Conservation (phyloP, 2,888 invertebrate genomes). For the Amphimallon solstitiale region DNA sequence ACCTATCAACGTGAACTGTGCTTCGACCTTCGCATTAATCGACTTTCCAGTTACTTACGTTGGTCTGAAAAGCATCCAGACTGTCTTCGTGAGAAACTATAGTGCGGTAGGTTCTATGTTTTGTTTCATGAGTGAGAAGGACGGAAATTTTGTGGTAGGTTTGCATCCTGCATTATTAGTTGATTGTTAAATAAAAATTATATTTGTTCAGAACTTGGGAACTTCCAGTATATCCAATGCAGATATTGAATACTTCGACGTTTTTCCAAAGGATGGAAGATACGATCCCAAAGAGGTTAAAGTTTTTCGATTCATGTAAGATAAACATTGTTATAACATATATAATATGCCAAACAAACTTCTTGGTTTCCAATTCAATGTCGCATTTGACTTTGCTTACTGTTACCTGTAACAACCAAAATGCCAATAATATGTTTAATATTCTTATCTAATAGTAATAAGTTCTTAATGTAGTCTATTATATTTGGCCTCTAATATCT, state of each 20-base stretch:
- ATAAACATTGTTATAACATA: no score
- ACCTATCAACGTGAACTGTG: constrained; percentile 58
- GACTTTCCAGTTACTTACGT: constrained; percentile 61
- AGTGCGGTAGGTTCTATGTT: constrained; percentile 61
- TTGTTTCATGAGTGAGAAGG: constrained; percentile 58
- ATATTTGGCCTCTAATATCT: no score
- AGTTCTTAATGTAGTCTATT: no score
- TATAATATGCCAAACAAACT: not conserved
- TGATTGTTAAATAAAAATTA: not conserved
- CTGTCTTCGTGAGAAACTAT: constrained; percentile 60
- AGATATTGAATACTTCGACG: constrained; percentile 29
- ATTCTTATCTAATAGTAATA: no score
- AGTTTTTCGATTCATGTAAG: constrained; percentile 41
- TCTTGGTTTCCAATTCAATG: not conserved
- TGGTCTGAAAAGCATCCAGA: constrained; percentile 56
- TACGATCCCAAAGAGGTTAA: constrained; percentile 35
- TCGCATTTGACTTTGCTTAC: no score
- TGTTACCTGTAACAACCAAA: no score
- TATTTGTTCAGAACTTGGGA: constrained; percentile 34
- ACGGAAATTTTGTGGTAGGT: constrained; percentile 54
- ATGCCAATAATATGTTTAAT: no score
- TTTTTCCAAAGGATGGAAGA: constrained; percentile 34
- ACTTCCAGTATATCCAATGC: constrained; percentile 39
- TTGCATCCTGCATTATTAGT: constrained; percentile 12
- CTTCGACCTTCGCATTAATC: constrained; percentile 59